phyloP scores from a whole-genome alignment of 1,140 invertebrate genomes.

The Choristoneura fumiferana region DNA sequence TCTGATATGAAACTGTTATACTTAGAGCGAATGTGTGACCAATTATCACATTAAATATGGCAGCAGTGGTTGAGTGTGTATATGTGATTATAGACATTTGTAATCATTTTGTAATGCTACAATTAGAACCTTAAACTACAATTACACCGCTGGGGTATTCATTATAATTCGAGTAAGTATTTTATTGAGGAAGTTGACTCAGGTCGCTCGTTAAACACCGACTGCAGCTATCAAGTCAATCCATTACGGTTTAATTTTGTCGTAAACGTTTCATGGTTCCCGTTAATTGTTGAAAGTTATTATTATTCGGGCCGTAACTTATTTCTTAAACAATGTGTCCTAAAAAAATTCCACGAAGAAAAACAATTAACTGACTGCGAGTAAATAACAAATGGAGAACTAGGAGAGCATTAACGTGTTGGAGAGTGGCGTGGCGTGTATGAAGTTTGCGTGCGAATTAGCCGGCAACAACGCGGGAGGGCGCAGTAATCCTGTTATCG shows the following conservation, averaged over 20 bases:
- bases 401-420: conserved; percentile 50
- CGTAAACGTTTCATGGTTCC: conserved; percentile 69
- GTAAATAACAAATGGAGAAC: conserved; percentile 36
- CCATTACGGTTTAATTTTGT: conserved; percentile 73
- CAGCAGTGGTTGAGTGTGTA: no score
- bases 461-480: conserved; percentile 56
- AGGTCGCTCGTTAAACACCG: conserved; percentile 64
- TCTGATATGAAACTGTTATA: no score
- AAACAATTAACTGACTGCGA: conserved; percentile 17
- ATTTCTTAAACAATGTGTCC: conserved; percentile 41
- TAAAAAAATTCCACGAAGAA: background rate
- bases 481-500: conserved; percentile 69
- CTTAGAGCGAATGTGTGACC: no score
- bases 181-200: conserved; percentile 74
- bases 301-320: conserved; percentile 51
- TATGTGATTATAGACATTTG: background rate
- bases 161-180: conserved; percentile 29
- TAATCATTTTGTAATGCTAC: background rate
- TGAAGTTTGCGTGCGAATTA: conserved; percentile 66
- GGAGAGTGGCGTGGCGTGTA: conserved; percentile 38
- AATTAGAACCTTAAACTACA: conserved; percentile 14
- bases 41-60: no score
- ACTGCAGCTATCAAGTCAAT: conserved; percentile 66
- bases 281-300: conserved; percentile 39
- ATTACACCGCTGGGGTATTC: conserved; percentile 5